phyloP scores from a whole-genome alignment of 2,113 vertebrate species.

The Salminus brasiliensis region DNA sequence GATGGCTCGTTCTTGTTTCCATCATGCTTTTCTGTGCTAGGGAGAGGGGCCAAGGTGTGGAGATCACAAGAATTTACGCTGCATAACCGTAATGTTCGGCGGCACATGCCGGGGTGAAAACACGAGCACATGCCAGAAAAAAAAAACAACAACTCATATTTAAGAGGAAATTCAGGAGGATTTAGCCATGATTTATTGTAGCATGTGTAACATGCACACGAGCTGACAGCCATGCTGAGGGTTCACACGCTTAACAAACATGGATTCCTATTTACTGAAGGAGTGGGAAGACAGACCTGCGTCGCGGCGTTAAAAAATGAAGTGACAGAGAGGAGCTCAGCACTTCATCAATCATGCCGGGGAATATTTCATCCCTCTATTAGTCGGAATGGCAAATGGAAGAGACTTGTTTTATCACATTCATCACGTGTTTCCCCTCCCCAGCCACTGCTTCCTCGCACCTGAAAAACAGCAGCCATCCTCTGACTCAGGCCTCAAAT shows the following conservation, averaged over 20 bases:
- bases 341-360: conserved; percentile 75
- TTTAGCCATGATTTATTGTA: conserved; percentile 43
- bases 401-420: conserved; percentile 77
- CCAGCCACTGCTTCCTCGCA: conserved; percentile 65
- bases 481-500: conserved; percentile 68
- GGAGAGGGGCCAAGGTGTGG: conserved; percentile 22
- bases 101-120: not conserved
- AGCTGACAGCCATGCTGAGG: conserved; percentile 47
- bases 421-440: conserved; percentile 69
- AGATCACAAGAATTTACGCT: conserved; percentile 31
- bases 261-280: conserved; percentile 74
- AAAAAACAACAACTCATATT: conserved; percentile 6
- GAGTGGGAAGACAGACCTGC: conserved; percentile 63
- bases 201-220: conserved; percentile 44
- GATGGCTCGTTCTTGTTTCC: not conserved
- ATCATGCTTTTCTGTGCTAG: conserved; percentile 14
- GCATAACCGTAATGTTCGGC: conserved; percentile 29
- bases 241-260: conserved; percentile 58
- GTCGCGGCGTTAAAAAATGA: conserved; percentile 70
- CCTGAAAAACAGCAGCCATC: conserved; percentile 66
- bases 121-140: conserved; percentile 22
- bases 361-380: conserved; percentile 76
- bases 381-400: conserved; percentile 75
- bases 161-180: conserved; percentile 34
- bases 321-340: conserved; percentile 69